These are phyloP conservation scores for Osmerus eperlanus DNA, from an alignment of 2,113 vertebrate species.

Conservation along the genomic window DNA sequence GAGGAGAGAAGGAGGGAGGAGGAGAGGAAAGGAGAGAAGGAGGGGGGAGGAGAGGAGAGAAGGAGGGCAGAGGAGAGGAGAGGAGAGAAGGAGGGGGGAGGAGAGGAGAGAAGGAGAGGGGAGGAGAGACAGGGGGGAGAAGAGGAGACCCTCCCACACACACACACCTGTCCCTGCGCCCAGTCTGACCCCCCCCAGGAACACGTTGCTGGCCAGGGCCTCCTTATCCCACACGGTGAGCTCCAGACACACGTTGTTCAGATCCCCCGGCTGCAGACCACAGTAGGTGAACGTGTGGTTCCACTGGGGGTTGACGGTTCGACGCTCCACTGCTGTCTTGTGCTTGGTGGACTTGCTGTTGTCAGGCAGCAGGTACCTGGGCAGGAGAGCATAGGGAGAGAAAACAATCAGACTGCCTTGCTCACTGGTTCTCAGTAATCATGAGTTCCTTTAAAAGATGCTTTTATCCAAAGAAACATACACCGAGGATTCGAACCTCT, in stretches of 20 bases:
- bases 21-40: neutral
- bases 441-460: no score
- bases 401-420: neutral
- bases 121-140: neutral
- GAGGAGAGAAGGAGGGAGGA: neutral
- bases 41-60: neutral
- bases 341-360: constrained; percentile 93
- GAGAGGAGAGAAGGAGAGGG: neutral
- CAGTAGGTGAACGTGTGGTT: constrained; percentile 93
- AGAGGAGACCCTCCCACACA: neutral
- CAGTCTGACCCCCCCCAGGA: constrained; percentile 90
- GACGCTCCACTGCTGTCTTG: constrained; percentile 89
- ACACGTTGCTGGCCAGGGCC: constrained; percentile 90
- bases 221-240: constrained; percentile 98
- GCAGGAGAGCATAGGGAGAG: neutral
- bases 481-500: no score
- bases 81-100: neutral
- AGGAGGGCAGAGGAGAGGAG: neutral
- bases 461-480: no score
- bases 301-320: constrained; percentile 91
- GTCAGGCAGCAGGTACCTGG: constrained; percentile 92
- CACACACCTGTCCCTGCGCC: constrained; percentile 84
- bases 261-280: constrained; percentile 81
- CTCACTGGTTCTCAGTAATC: no score
- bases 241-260: constrained; percentile 88